A percentile compares a stretch with the other conserved stretches of the same genome.
Evolutionary conservation across 2,888 invertebrate genomes (phyloP).

Genomic region (Megalurothrips usitatus): DNA sequence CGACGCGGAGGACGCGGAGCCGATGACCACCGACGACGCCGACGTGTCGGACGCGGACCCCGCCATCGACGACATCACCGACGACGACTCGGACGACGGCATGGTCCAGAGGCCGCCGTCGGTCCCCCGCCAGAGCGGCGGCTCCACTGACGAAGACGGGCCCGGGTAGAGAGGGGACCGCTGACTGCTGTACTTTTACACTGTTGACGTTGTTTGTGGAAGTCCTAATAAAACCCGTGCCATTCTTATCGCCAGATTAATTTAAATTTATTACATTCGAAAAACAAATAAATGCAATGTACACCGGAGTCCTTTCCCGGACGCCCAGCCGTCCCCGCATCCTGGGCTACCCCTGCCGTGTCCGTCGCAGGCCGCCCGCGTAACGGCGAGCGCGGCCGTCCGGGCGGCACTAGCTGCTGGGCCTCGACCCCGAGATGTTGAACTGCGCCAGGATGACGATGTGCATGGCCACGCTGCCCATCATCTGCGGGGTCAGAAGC

Average conservation of each 20-base stretch:
- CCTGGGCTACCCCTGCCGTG: too few species aligned
- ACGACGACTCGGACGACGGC: background rate
- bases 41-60: background rate
- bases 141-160: background rate
- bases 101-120: background rate
- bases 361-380: too few species aligned
- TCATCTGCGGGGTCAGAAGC: background rate
- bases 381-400: too few species aligned
- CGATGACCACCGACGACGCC: background rate
- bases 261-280: too few species aligned
- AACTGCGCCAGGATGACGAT: background rate
- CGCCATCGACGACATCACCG: background rate
- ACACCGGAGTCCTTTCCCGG: too few species aligned
- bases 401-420: too few species aligned
- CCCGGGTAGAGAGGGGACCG: background rate
- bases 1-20: background rate
- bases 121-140: background rate
- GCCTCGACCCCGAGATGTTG: background rate
- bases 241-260: background rate
- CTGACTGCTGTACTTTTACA: background rate
- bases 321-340: too few species aligned
- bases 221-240: background rate
- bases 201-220: background rate
- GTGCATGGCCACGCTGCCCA: slow-evolving; percentile 7
- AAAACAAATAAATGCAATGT: too few species aligned